Base-by-base conservation (phyloP, 2,113 vertebrate genomes). In the Chaenogobius annularis region DNA sequence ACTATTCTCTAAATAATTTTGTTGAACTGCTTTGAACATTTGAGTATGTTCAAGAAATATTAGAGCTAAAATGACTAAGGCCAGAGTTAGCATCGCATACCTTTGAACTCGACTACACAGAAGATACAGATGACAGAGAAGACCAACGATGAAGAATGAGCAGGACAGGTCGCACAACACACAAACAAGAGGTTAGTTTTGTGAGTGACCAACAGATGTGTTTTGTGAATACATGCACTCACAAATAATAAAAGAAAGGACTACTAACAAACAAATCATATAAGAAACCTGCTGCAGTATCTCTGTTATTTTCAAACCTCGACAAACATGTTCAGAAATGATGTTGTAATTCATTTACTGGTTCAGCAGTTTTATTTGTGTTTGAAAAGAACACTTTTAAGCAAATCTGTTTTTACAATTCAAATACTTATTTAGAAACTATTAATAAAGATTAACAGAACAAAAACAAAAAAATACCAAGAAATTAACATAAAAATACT, bases 81-180 rank as follows among this genome's bases (percentile, higher is more conserved):
- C 65, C 70, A 54, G 1, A 0, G 23, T 73, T 78, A 75, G 71
- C 70, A 87, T 90, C 68, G 87, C 90, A 85, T 85, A 93, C 91
- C 88, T 93, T 83, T 83, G 88, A 26, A 89, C 79, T 81, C 83
- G 87, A 88, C 91, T 93, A 87, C 70, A 83, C 50, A 64, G 75
- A 72, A 67, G 65, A 76, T 81, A 84, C 46, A 82, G 67, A 69
- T 19, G 47, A 50, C 15, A 19, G 37, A 7, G 82, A 67, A 85
- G 46, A 87, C 72, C 79, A 64, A 75, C 56, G 52, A 79, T 83
- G 79, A 72, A 46, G 77, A 52, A 22, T 83, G 86, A 79, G 72
- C 78, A 83, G 73, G 77, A 77, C 66, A 77, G 62, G 74, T 65
- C 52, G 69, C 61, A 79, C 52, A 68, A 74, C 40, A 75, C 72